Conservation (phyloP, 2,888 invertebrate genomes). For the Drosophila neoperkinsi region DNA sequence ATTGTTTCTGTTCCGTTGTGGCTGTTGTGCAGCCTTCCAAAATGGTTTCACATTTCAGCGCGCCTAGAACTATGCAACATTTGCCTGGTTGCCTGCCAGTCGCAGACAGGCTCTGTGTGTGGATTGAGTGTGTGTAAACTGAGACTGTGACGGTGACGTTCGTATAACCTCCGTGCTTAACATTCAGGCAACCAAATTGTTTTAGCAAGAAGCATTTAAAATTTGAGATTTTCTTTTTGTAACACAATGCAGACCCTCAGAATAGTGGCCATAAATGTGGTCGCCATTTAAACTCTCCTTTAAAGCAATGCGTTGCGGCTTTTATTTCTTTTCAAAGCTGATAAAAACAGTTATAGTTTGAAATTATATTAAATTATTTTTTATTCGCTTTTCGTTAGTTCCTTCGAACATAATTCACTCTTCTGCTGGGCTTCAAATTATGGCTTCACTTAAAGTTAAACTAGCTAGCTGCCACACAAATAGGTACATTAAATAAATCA, state of each 20-base stretch:
- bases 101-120: constrained; percentile 21
- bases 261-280: constrained; percentile 35
- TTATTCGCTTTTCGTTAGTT: background rate
- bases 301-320: background rate
- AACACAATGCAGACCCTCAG: constrained; percentile 29
- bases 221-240: constrained; percentile 19
- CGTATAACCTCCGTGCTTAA: constrained; percentile 15
- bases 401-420: too few species aligned
- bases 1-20: constrained; percentile 38
- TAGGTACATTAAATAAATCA: background rate
- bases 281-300: background rate
- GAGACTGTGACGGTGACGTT: background rate
- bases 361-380: background rate
- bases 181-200: constrained; percentile 30
- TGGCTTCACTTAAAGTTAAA: background rate
- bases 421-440: background rate
- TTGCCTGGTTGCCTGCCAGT: constrained; percentile 55
- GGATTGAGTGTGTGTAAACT: background rate
- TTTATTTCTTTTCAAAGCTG: constrained; percentile 4
- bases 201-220: constrained; percentile 61
- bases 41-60: constrained; percentile 77
- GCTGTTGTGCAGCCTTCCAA: constrained; percentile 26
- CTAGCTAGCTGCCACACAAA: background rate
- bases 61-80: constrained; percentile 68
- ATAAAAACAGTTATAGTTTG: background rate